Conservation (phyloP, 2,797 vertebrate species). For the Falco biarmicus region DNA sequence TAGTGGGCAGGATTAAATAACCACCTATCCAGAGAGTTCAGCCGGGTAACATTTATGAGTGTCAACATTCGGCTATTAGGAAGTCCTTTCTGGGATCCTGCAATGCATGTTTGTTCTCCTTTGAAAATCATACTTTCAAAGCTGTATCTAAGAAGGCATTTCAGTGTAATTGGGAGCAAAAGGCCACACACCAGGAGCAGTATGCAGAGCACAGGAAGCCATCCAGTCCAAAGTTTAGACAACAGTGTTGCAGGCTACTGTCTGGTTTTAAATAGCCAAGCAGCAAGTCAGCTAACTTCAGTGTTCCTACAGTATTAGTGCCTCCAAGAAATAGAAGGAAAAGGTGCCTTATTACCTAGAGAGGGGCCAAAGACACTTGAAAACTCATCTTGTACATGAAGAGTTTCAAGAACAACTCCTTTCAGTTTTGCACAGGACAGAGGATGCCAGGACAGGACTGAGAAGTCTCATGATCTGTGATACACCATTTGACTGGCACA, state of each 20-base stretch:
- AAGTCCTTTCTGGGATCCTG: neutral
- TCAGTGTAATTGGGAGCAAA: neutral
- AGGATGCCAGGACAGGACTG: neutral
- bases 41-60: neutral
- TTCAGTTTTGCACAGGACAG: neutral
- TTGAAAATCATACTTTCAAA: neutral
- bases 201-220: neutral
- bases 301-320: neutral
- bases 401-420: neutral
- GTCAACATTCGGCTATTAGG: neutral
- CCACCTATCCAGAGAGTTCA: neutral
- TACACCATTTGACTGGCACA: neutral
- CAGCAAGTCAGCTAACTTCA: neutral
- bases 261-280: neutral
- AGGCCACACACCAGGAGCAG: neutral
- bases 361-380: neutral
- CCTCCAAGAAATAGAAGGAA: neutral
- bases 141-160: neutral
- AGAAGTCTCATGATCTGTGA: neutral
- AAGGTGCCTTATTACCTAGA: neutral
- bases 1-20: neutral
- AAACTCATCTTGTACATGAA: neutral
- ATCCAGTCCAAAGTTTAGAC: neutral
- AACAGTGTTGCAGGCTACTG: neutral
- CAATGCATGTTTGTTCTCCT: neutral